Conservation (phyloP, 2,888 invertebrate genomes). For the Eurytoma californica region DNA sequence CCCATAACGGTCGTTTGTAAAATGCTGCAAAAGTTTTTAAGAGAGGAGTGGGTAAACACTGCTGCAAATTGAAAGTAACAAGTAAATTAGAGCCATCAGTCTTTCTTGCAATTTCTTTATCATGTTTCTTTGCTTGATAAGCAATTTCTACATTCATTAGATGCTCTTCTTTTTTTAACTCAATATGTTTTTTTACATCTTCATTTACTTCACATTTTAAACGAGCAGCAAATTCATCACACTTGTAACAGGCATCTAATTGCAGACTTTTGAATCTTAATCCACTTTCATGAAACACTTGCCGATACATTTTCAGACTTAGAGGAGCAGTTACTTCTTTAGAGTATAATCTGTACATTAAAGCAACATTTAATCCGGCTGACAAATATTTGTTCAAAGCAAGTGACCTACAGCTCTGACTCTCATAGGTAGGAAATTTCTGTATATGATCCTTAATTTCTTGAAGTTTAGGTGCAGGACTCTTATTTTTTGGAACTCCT, state of each 20-base stretch:
- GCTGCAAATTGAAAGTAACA: not conserved
- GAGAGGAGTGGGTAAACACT: not conserved
- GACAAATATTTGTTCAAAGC: not conserved
- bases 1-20: constrained; percentile 65
- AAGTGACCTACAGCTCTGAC: not conserved
- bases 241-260: not conserved
- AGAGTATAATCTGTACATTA: not conserved
- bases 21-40: constrained; percentile 55
- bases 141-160: not conserved
- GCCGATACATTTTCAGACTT: not conserved
- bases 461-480: not conserved
- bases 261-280: not conserved
- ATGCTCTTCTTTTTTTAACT: not conserved
- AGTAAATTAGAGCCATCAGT: not conserved
- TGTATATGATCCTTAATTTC: constrained; percentile 1
- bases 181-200: not conserved
- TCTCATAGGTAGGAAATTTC: not conserved
- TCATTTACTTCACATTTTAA: not conserved
- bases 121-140: not conserved
- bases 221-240: not conserved
- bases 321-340: not conserved
- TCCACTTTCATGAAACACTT: not conserved
- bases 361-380: not conserved
- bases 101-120: not conserved
- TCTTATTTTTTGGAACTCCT: not conserved